Conservation (phyloP, 2,113 vertebrate genomes). For the Benitochromis conjunctus region DNA sequence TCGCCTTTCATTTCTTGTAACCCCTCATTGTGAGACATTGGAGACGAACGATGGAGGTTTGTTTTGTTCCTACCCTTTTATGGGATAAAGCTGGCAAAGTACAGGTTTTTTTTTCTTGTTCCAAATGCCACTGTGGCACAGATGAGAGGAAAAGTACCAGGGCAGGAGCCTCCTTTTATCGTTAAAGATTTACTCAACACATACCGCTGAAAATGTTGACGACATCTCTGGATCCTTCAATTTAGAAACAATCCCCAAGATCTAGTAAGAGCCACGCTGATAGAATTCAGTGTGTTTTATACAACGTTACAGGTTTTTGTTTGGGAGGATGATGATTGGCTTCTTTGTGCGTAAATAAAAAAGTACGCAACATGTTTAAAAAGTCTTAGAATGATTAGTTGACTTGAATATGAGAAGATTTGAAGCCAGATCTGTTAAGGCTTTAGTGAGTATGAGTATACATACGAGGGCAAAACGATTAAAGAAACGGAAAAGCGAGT, state of each 20-base stretch:
- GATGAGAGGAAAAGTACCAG: background rate
- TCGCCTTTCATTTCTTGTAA: slow-evolving; percentile 4
- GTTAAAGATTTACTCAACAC: background rate
- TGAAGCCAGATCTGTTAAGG: background rate
- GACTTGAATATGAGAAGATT: background rate
- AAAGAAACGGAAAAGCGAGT: background rate
- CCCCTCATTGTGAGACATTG: slow-evolving; percentile 26
- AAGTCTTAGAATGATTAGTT: background rate
- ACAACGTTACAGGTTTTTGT: background rate
- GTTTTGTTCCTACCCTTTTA: slow-evolving; percentile 32
- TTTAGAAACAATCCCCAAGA: accelerated
- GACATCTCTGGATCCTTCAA: background rate
- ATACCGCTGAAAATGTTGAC: background rate
- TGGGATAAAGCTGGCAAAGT: slow-evolving; percentile 7
- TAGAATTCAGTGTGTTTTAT: background rate
- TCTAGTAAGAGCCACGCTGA: background rate
- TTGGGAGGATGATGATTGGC: background rate
- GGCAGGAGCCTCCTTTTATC: background rate
- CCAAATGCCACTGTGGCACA: background rate
- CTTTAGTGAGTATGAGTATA: background rate
- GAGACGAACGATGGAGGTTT: background rate
- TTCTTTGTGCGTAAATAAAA: background rate
- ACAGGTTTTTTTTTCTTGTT: background rate
- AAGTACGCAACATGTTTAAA: background rate
- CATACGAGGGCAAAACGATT: background rate